Evolutionary conservation across 2,797 vertebrate genomes (phyloP), one percentile per base, ranked within the genome.

Genomic region (Hypotaenidia okinawae): DNA sequence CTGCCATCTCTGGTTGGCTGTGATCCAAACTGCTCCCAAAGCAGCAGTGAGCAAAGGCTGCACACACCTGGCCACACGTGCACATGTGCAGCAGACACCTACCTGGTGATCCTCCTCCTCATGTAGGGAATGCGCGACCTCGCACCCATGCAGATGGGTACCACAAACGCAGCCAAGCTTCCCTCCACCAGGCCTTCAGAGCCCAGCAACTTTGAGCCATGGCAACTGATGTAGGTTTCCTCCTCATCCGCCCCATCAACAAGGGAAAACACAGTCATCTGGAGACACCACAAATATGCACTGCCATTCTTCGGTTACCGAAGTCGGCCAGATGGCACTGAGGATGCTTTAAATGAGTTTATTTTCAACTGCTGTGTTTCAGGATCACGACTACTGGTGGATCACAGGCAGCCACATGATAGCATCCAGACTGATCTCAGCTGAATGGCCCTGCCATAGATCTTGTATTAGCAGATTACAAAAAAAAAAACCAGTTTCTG

Each of bases 1-100:
- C 45, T 43, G 33, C 63, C 55, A 6, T 49, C 51, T 41, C 13
- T 3, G 0, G 23, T 15, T 0, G 0, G 27, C 39, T 6, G 2
- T 3, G 3, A 59, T 49, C 25, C 27, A 59, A 9, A 25, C 27
- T 47, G 35, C n/a, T 58, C n/a, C 35, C 25, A 49, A 41, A 64
- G 45, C 16, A 49, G 45, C 22, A 9, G 1, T 0, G 0, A 54
- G 43, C 13, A 68, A 68, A 79, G 28, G 43, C 21, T 80, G 57
- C 16, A 28, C 13, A 19, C 3, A 2, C 8, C 25, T 57, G 28
- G 35, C 49, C n/a, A 52, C 5, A 1, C 3, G 0, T 3, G 3
- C 1, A 3, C 22, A 16, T 25, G 12, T 23, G 37, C 37, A 54
- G 25, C 3, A 7, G 61, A 49, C 58, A 54, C 75, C 0, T 0